Base-by-base conservation (phyloP, 2,797 vertebrate genomes). In the Carcharodon carcharias region DNA sequence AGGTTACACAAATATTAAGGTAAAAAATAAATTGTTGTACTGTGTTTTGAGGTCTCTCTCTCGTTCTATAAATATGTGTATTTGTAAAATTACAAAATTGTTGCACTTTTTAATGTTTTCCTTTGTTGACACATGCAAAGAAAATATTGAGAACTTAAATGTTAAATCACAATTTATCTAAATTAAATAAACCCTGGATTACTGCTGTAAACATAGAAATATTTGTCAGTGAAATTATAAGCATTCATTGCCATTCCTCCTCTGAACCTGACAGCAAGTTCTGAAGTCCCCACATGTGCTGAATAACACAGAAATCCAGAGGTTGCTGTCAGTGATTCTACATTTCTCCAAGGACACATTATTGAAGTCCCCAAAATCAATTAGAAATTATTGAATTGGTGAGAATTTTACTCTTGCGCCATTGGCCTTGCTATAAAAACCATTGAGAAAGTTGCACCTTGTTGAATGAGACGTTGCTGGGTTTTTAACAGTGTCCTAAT, bases 41-140 rank as follows among this genome's bases (percentile, higher is more conserved):
- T 69, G 67, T 5, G 9, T 40, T n/a, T 69, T 80, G 35, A 40
- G 73, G 28, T 14, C 8, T 77, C 9, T 77, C 31, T 77, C 11
- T 77, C 11, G 14, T 11, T 67, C 65, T 16, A 35, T 71, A 71
- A 28, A 28, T 6, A 54, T 35, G 21, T 45, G 8, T 40, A 26
- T 91, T 40, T 65, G 6, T 8, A 93, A 93, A 63, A 92, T 92
- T 4, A 91, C 31, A 91, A 92, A 61, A 92, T 92, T 61, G 61
- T 26, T n/a, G 73, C 73, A 77, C 5, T 8, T 21, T 85, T 50
- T 85, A 85, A 85, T 11, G 9, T 26, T 67, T 67, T 93, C 0
- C 89, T 92, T 92, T 89, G 54, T 61, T 91, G n/a, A 3, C 63
- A 67, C n/a, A 85, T 61, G 89, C n/a, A 65, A 92, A 92, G 35